Percentiles rank a stretch among this genome's conserved stretches.
phyloP scores from a whole-genome alignment of 2,797 vertebrate species.

The Esox lucius region DNA sequence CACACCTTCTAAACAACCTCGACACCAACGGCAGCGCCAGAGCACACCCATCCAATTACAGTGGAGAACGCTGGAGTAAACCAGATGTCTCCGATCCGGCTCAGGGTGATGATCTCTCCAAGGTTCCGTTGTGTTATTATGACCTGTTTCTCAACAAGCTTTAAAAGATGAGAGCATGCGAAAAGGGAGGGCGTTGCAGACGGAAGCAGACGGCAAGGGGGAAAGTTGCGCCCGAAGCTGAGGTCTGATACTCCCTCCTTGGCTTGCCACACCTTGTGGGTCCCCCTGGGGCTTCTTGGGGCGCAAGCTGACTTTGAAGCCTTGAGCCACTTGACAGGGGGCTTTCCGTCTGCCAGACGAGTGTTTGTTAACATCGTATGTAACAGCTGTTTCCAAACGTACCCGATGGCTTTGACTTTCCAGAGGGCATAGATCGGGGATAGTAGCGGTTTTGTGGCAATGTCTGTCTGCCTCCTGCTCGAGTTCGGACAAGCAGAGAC shows the following conservation, averaged over 20 bases:
- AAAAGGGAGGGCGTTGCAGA: constrained; percentile 38
- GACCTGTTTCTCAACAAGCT: constrained; percentile 63
- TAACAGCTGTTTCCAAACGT: constrained; percentile 30
- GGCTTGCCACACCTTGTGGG: constrained; percentile 7
- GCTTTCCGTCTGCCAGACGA: constrained; percentile 44
- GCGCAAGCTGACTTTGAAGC: constrained; percentile 17
- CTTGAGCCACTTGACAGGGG: constrained; percentile 23
- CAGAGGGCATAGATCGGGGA: constrained; percentile 31
- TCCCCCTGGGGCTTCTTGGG: neutral
- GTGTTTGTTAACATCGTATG: constrained; percentile 49
- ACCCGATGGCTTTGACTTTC: too few species aligned
- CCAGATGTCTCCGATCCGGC: constrained; percentile 64
- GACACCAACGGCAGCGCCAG: constrained; percentile 17
- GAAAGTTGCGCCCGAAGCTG: constrained; percentile 9
- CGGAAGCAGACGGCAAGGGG: constrained; percentile 6
- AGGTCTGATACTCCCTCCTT: constrained; percentile 27
- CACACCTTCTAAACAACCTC: constrained; percentile 23
- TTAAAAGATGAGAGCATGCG: constrained; percentile 20
- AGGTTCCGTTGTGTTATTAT: constrained; percentile 44
- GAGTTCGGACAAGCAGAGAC: constrained; percentile 56
- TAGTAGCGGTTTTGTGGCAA: constrained; percentile 17
- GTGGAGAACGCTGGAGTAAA: constrained; percentile 49
- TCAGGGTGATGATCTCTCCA: constrained; percentile 38
- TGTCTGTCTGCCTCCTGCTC: constrained; percentile 37
- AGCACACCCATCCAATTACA: constrained; percentile 53